Evolutionary conservation across 2,888 invertebrate species (phyloP).

Genomic region (Drosophila recens): DNA sequence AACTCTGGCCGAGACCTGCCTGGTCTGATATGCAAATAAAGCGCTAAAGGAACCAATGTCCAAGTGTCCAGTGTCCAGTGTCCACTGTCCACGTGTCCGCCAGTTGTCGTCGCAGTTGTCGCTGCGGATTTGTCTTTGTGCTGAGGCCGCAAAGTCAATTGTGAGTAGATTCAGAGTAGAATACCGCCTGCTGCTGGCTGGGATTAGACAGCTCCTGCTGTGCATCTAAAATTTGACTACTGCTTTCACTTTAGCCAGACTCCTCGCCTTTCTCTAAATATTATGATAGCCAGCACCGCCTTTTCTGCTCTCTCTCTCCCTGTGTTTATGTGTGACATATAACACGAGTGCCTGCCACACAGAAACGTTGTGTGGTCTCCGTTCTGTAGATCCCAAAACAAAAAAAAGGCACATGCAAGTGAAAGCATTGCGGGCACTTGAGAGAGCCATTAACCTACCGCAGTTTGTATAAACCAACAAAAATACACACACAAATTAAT

Average conservation of each 20-base stretch:
- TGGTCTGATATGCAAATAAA: conserved; percentile 68
- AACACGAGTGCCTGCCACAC: conserved; percentile 60
- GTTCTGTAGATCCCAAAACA: conserved; percentile 10
- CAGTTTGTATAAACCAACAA: conserved; percentile 73
- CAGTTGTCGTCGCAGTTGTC: conserved; percentile 58
- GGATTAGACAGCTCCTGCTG: conserved; percentile 74
- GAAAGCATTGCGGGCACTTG: conserved; percentile 75
- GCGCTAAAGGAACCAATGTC: conserved; percentile 58
- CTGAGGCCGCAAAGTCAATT: conserved; percentile 77
- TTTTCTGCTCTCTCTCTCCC: conserved; percentile 31
- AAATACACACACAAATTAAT: conserved; percentile 64
- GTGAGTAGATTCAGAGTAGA: conserved; percentile 36
- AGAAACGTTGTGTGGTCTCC: conserved; percentile 65
- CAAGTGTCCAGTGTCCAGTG: conserved; percentile 22
- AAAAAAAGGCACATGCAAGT: conserved; percentile 44
- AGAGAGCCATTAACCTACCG: conserved; percentile 76
- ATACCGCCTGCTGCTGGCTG: conserved; percentile 57
- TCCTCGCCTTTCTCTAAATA: conserved; percentile 60
- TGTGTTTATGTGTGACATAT: conserved; percentile 72
- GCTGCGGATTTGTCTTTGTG: conserved; percentile 69
- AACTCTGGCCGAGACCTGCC: conserved; percentile 20
- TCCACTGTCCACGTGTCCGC: conserved; percentile 38
- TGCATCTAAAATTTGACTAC: conserved; percentile 74
- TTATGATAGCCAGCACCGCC: conserved; percentile 61
- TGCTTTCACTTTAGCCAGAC: conserved; percentile 68